Base-by-base conservation (phyloP, 2,797 vertebrate genomes). In the Falco berigora region DNA sequence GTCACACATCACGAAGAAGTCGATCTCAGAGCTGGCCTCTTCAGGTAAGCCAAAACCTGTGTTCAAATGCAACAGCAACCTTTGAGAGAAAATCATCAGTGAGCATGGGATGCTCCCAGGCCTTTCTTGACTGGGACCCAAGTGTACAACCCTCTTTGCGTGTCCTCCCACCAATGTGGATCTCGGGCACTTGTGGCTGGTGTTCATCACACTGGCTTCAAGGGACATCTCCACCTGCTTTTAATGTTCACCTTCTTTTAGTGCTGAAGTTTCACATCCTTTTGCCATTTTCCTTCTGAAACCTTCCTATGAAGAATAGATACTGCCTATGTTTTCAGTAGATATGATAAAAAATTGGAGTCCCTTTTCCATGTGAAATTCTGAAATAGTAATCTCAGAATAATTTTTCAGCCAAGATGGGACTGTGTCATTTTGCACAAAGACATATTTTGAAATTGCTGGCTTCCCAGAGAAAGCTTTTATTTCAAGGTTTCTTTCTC, bases 1-100 rank as follows among this genome's bases (percentile, higher is more conserved):
- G 99, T 98, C 99, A 1, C 77, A 98, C 96, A 98, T 99, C 97
- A 99, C 99, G 0, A 99, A 99, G 97, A 99, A 98, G 94, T 98
- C 99, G 0, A 98, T 99, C 64, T 97, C 98, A 44, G 99, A 99
- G 91, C 89, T 99, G 66, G 99, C 99, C 36, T 99, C 99, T 44
- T 99, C 99, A 80, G 99, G 99, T 99, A 90, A 91, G 90, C n/a
- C 88, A 38, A 88, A 88, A 82, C 10, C 9, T 11, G 10, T 3
- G 10, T 62, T 50, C 55, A 63, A 30, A 56, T 47, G 16, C 40
- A 81, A 18, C 40, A 78, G 25, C 34, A 62, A 7, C 32, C 18
- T 69, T 50, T 42, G 46, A 71, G 32, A 73, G n/a, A 32, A 25
- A 16, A 36, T 62, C 84, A 5, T 38, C 30, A 58, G 14, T 19